Evolutionary conservation across 2,797 vertebrate species (phyloP).

Genomic region (Notamacropus eugenii): DNA sequence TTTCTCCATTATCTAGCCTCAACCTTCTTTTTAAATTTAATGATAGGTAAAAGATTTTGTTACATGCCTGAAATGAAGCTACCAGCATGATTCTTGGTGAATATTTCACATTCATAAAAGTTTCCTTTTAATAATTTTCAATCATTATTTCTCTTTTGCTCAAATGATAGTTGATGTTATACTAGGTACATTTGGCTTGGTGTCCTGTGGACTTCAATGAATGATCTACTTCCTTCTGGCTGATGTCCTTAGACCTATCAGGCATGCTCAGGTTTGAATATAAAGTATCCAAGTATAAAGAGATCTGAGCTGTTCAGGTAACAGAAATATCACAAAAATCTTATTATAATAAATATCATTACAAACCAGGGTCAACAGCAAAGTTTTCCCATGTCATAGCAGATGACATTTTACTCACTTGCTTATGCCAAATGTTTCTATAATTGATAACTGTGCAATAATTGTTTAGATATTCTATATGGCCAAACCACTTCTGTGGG

Average conservation of each 20-base stretch:
- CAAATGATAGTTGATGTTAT: neutral
- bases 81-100: conserved; percentile 47
- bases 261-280: conserved; percentile 5
- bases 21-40: conserved; percentile 62
- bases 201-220: neutral
- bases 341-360: conserved; percentile 33
- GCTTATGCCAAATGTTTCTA: neutral
- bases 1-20: conserved; percentile 44
- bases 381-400: neutral
- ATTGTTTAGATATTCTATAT: neutral
- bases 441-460: neutral
- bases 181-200: conserved; percentile 22
- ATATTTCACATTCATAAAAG: conserved; percentile 64
- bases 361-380: neutral
- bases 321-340: neutral
- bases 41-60: conserved; percentile 30
- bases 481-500: neutral
- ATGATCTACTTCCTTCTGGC: neutral
- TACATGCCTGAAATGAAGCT: conserved; percentile 59
- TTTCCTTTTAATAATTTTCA: conserved; percentile 61
- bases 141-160: conserved; percentile 57
- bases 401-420: neutral
- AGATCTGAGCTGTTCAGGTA: neutral
- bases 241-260: conserved; percentile 17
- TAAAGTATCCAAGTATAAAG: conserved; percentile 2